phyloP scores from a whole-genome alignment of 2,888 invertebrate species.

The Aproaerema taeniolella region DNA sequence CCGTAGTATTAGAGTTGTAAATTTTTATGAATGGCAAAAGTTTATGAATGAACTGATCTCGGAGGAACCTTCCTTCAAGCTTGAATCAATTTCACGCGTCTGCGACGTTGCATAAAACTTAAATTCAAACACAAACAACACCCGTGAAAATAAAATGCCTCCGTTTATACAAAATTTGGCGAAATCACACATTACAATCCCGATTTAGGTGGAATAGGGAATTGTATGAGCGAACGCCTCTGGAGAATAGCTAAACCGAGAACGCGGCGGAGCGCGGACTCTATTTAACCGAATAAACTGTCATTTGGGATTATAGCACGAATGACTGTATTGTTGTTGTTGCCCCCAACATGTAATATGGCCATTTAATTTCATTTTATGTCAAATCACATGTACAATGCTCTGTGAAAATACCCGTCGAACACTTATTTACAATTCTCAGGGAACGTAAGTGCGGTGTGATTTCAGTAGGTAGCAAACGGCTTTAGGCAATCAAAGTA shows the following conservation, averaged over 20 bases:
- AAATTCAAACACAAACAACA: constrained; percentile 48
- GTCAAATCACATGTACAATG: constrained; percentile 5
- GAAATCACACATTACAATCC: constrained; percentile 31
- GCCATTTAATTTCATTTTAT: constrained; percentile 49
- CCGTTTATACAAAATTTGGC: constrained; percentile 35
- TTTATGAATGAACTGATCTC: constrained; percentile 40
- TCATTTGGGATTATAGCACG: constrained; percentile 44
- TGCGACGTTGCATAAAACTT: constrained; percentile 67
- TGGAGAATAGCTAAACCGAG: constrained; percentile 44
- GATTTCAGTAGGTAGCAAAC: constrained; percentile 23
- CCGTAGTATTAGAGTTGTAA: constrained; percentile 54
- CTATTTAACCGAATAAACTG: constrained; percentile 54
- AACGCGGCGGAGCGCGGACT: constrained; percentile 32
- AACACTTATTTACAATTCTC: not conserved
- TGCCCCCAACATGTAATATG: constrained; percentile 43
- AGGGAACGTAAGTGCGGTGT: not conserved
- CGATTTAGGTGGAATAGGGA: constrained; percentile 51
- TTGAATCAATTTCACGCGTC: constrained; percentile 67
- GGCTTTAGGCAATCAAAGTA: constrained; percentile 39
- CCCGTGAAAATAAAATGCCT: constrained; percentile 30
- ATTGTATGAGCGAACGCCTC: constrained; percentile 65
- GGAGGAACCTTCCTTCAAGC: constrained; percentile 52
- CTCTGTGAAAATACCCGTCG: not conserved
- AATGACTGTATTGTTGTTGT: constrained; percentile 40
- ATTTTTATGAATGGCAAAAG: constrained; percentile 49